phyloP scores from a whole-genome alignment of 2,113 vertebrate genomes.

The Ceuthmochares aereus region DNA sequence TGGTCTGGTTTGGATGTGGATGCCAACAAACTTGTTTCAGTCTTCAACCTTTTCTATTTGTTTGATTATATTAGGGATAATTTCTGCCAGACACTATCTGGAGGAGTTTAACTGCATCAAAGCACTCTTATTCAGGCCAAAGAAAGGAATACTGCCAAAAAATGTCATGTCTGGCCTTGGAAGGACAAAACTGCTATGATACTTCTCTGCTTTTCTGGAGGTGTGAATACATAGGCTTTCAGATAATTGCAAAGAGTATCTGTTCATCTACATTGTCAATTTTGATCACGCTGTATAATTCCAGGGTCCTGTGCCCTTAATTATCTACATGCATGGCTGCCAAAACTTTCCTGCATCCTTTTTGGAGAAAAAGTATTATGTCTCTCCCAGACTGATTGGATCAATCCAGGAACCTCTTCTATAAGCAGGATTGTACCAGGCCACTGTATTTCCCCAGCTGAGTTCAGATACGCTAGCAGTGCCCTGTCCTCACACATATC shows the following conservation, averaged over 20 bases:
- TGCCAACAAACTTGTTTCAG: neutral
- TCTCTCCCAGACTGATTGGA: neutral
- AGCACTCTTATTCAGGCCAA: neutral
- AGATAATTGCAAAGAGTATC: neutral
- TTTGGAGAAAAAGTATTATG: neutral
- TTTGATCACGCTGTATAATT: neutral
- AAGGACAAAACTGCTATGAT: neutral
- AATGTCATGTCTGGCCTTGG: neutral
- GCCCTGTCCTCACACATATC: neutral
- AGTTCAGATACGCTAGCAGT: neutral
- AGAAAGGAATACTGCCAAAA: neutral
- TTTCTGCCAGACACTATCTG: conserved; percentile 27
- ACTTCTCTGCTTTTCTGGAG: neutral
- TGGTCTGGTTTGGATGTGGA: neutral
- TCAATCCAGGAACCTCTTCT: neutral
- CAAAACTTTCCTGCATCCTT: neutral
- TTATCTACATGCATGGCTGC: neutral
- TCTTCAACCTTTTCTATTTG: neutral
- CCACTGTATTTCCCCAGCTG: neutral
- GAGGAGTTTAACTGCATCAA: conserved; percentile 42
- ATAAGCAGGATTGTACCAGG: neutral
- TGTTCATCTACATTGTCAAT: neutral
- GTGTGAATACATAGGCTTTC: neutral
- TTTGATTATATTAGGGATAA: neutral
- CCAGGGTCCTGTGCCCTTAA: neutral